Percentiles rank a stretch among this genome's conserved stretches.
Conservation (phyloP, 2,113 vertebrate species). For the Amphiprion percula region DNA sequence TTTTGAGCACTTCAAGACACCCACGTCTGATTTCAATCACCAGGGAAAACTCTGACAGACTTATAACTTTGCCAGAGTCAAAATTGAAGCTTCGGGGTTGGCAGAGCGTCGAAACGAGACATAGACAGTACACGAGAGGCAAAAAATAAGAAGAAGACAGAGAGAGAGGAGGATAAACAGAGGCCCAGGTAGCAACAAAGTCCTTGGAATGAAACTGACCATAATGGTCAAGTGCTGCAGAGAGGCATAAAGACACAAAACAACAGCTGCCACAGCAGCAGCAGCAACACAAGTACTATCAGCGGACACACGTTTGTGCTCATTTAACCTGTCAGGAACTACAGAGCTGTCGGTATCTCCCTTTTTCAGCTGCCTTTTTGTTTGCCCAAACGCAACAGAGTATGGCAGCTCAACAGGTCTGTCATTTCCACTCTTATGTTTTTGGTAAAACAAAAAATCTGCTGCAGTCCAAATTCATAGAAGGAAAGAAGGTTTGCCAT, state of each 20-base stretch:
- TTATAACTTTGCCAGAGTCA: slow-evolving; percentile 36
- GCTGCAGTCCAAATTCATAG: slow-evolving; percentile 4
- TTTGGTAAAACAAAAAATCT: slow-evolving; percentile 7
- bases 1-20: slow-evolving; percentile 40
- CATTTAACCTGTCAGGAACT: slow-evolving; percentile 54
- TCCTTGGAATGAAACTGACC: slow-evolving; percentile 52
- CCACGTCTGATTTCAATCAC: slow-evolving; percentile 37
- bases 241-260: slow-evolving; percentile 51
- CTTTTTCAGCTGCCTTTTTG: slow-evolving; percentile 38
- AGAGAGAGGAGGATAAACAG: slow-evolving; percentile 17
- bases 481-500: background rate
- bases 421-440: background rate
- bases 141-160: slow-evolving; percentile 19
- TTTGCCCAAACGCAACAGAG: slow-evolving; percentile 36
- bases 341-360: slow-evolving; percentile 40
- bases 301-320: slow-evolving; percentile 50
- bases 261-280: slow-evolving; percentile 48
- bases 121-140: background rate
- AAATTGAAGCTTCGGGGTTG: slow-evolving; percentile 26
- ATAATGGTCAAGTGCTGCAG: slow-evolving; percentile 60
- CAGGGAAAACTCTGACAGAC: slow-evolving; percentile 43
- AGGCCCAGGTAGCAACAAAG: slow-evolving; percentile 56
- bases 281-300: slow-evolving; percentile 52
- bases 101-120: background rate
- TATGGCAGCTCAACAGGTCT: slow-evolving; percentile 44